Conservation (phyloP, 2,797 vertebrate genomes). For the Delichon dasypus region DNA sequence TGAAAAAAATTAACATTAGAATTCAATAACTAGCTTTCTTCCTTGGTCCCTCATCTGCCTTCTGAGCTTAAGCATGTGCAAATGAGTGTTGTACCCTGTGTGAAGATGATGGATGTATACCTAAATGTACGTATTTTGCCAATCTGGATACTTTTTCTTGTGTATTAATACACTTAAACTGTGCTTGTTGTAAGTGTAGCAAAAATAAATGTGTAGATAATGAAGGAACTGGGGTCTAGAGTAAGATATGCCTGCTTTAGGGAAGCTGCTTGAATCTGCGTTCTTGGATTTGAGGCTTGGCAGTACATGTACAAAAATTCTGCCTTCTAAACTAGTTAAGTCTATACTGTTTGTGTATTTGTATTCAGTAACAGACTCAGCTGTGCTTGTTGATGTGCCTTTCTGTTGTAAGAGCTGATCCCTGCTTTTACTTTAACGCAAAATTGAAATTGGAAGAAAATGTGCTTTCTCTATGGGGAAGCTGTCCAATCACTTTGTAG, state of each 20-base stretch:
- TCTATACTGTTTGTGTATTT: neutral
- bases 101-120: neutral
- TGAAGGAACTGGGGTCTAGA: neutral
- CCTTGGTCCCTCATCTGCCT: neutral
- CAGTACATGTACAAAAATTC: neutral
- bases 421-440: neutral
- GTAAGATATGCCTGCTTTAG: neutral
- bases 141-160: neutral
- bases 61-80: neutral
- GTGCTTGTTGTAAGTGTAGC: neutral
- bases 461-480: neutral
- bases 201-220: neutral
- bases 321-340: neutral
- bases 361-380: neutral
- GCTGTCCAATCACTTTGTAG: neutral
- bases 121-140: neutral
- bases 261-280: neutral
- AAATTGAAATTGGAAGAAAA: neutral
- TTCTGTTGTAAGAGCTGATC: neutral
- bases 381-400: neutral
- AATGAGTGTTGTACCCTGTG: neutral
- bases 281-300: conserved; percentile 2
- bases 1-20: neutral
- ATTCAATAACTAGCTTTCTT: neutral
- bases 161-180: neutral